Conservation (phyloP, 2,797 vertebrate genomes). For the Scolopax rusticola region DNA sequence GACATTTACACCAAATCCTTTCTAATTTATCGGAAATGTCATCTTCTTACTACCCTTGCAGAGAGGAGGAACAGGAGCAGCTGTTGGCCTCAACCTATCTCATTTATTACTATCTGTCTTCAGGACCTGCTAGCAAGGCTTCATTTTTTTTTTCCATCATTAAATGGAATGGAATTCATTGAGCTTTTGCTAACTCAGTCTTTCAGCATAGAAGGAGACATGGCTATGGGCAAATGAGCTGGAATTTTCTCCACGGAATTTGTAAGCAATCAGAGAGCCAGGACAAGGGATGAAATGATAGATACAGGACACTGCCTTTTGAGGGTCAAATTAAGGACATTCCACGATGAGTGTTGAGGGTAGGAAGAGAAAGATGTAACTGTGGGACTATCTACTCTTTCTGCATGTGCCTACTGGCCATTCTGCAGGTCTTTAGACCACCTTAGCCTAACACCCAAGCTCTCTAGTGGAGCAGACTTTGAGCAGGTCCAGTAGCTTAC, state of each 20-base stretch:
- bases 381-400: neutral
- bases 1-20: neutral
- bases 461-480: neutral
- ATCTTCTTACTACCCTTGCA: neutral
- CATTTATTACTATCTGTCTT: neutral
- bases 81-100: neutral
- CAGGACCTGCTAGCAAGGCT: neutral
- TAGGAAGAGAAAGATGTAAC: neutral
- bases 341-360: neutral
- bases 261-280: neutral
- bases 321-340: neutral
- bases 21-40: neutral
- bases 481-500: neutral
- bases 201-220: neutral
- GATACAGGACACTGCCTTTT: neutral
- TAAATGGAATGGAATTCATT: neutral
- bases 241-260: neutral
- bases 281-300: neutral
- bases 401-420: neutral
- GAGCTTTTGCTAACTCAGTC: neutral
- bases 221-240: rapidly evolving
- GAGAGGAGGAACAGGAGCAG: neutral
- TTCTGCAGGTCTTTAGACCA: neutral
- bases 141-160: neutral
- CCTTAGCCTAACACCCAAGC: rapidly evolving